Conservation (phyloP, 2,888 invertebrate species). For the Phymatocera aterrima region DNA sequence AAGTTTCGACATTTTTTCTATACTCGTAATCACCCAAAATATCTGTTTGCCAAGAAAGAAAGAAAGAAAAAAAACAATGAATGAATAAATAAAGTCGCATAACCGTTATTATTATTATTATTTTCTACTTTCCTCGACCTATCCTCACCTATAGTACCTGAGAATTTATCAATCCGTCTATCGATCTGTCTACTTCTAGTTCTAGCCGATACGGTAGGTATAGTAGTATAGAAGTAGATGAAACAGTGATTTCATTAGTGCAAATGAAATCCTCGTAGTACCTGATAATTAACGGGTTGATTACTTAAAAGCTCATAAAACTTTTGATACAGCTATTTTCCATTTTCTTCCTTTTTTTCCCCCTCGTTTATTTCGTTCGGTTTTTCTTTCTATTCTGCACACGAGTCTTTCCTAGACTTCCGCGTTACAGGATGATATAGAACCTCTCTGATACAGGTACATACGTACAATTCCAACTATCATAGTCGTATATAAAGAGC, state of each 20-base stretch:
- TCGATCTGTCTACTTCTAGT: too few relatives aligned
- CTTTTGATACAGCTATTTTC: conserved; percentile 59
- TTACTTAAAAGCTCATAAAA: conserved; percentile 73
- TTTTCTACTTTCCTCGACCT: too few relatives aligned
- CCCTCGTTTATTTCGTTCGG: not conserved
- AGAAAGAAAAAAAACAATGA: too few relatives aligned
- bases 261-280: conserved; percentile 67
- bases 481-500: not conserved
- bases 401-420: not conserved
- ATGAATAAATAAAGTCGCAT: too few relatives aligned
- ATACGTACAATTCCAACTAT: too few relatives aligned
- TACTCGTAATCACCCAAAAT: too few relatives aligned
- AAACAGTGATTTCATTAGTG: conserved; percentile 73
- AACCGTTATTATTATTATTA: too few relatives aligned
- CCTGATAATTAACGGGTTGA: conserved; percentile 55
- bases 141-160: too few relatives aligned
- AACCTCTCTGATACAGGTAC: not conserved
- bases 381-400: not conserved
- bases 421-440: not conserved
- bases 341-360: not conserved
- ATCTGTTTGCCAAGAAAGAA: too few relatives aligned
- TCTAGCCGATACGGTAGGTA: too few relatives aligned
- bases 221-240: too few relatives aligned
- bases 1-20: too few relatives aligned
- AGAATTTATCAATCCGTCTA: not conserved